Evolutionary conservation across 2,797 vertebrate genomes (phyloP).

Genomic region (Epinephelus malabaricus): DNA sequence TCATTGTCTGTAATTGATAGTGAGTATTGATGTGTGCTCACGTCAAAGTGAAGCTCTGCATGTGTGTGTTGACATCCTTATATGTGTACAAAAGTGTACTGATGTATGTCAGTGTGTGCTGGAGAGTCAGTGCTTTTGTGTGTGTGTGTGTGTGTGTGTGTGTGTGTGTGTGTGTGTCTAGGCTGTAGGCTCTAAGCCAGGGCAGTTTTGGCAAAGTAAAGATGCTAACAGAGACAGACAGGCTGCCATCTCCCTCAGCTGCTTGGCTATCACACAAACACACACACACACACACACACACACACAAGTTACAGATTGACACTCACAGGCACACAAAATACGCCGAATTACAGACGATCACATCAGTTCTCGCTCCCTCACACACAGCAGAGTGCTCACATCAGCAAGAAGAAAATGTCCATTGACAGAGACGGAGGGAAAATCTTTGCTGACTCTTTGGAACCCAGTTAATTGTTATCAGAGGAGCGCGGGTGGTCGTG

Average conservation of each 20-base stretch:
- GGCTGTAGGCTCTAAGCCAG: conserved; percentile 56
- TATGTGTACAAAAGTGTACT: conserved; percentile 19
- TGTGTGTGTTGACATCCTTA: conserved; percentile 32
- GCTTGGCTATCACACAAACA: conserved; percentile 47
- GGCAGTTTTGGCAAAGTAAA: conserved; percentile 57
- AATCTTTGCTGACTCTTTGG: conserved; percentile 64
- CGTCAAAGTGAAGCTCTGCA: conserved; percentile 35
- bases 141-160: conserved; percentile 1
- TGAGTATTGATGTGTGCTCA: conserved; percentile 49
- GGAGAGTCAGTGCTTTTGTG: background rate
- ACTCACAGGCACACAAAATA: conserved; percentile 18
- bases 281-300: background rate
- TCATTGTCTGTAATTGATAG: conserved; percentile 45
- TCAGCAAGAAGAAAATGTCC: conserved; percentile 59
- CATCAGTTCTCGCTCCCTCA: conserved; percentile 33
- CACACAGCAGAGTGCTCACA: conserved; percentile 55
- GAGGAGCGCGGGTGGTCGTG: conserved; percentile 3
- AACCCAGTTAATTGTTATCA: conserved; percentile 58
- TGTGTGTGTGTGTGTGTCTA: conserved; percentile 1
- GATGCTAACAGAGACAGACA: conserved; percentile 75
- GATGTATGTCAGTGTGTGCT: conserved; percentile 19
- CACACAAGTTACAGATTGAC: conserved; percentile 23
- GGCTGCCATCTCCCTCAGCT: conserved; percentile 73
- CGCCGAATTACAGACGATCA: conserved; percentile 44
- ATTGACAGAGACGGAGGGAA: conserved; percentile 38